Evolutionary conservation across 2,113 vertebrate species (phyloP), one percentile per base, ranked within the genome.

Genomic region (Trematocara zebra): DNA sequence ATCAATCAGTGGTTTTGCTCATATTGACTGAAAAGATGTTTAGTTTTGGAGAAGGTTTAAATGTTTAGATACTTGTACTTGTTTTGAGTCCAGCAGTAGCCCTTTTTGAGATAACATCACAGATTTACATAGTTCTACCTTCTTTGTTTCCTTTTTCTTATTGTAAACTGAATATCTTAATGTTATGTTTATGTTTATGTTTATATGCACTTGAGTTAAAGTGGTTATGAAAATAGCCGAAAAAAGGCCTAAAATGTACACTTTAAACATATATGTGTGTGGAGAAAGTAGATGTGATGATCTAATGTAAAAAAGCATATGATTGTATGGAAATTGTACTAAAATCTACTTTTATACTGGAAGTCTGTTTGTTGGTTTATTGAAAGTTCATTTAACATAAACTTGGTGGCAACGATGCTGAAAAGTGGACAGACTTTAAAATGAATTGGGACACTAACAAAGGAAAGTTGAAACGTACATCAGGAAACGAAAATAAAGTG

Each of bases 321-420:
- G 23, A 47, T 8, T 0, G 23, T 17, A 26, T 72, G 67, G 15
- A 26, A 72, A 28, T 31, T 74, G 26, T 18, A 31, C 1, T 49
- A 31, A 74, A 74, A 18, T 49, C 23, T 49, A 11, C 0, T 18
- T 7, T 74, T 6, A 0, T 0, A 49, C 3, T n/a, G 42, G 6
- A 31, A 49, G 42, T 49, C 42, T 18, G 40, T 28, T 18, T 74
- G 64, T 26, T 72, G 37, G n/a, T 15, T 42, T 42, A 1, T 49
- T 74, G 14, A 76, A 76, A 11, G 42, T 74, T 74, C 1, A 31
- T 28, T 74, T 49, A 74, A 47, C 40, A 28, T 17, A 74, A 31
- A 47, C 26, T 31, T 76, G 15, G 42, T 8, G 26, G 15, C 26
- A 76, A 11, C 0, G 15, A 76, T 49, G 15, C 10, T 49, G 2